Conservation (phyloP, 2,113 vertebrate genomes). For the Gorsachius goisagi region DNA sequence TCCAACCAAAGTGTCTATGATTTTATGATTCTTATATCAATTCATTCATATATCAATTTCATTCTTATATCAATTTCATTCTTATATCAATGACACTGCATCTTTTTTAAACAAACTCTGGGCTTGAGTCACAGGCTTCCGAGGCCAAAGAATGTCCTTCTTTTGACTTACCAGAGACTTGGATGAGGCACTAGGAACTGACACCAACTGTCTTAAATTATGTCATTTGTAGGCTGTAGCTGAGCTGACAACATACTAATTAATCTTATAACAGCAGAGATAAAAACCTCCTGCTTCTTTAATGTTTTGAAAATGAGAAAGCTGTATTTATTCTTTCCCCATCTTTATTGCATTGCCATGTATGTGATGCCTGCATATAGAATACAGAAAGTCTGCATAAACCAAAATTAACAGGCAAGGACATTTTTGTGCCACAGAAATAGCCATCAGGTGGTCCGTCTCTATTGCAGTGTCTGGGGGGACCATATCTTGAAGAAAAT, state of each 20-base stretch:
- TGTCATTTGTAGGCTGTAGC: not conserved
- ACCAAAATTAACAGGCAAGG: not conserved
- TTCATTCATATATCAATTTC: too few species aligned
- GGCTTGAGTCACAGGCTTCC: not conserved
- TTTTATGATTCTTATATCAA: not conserved
- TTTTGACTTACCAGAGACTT: not conserved
- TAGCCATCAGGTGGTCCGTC: not conserved
- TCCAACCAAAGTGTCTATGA: not conserved
- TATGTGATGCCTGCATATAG: not conserved
- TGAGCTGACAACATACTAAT: constrained; percentile 23
- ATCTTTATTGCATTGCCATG: not conserved
- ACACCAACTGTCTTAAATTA: not conserved
- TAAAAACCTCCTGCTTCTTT: constrained; percentile 2
- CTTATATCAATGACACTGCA: not conserved
- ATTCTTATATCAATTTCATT: too few species aligned
- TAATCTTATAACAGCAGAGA: not conserved
- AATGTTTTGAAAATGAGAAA: not conserved
- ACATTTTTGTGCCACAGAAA: not conserved
- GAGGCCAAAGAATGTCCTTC: not conserved
- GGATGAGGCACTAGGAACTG: not conserved
- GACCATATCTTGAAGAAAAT: not conserved
- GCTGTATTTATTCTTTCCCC: not conserved
- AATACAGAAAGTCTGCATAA: not conserved
- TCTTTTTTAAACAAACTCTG: not conserved
- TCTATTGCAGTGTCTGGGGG: not conserved